phyloP scores from a whole-genome alignment of 1,140 invertebrate species.

The Drosophila arawakana region DNA sequence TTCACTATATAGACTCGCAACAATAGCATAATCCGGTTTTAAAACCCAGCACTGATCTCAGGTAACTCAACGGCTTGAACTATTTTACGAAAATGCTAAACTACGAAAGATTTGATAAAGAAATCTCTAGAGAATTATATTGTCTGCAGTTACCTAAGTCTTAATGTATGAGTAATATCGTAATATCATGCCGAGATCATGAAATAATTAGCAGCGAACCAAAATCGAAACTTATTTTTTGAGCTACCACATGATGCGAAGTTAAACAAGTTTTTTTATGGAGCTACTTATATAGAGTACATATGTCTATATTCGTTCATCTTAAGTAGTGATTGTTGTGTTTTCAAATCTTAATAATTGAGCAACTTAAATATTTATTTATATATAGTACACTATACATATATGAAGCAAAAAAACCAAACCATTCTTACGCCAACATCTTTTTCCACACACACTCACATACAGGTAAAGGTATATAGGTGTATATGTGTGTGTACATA shows the following conservation, averaged over 20 bases:
- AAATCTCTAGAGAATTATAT: not conserved
- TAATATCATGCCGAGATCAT: conserved; percentile 2
- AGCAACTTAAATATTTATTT: conserved; percentile 47
- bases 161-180: not conserved
- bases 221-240: not conserved
- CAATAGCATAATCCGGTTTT: not conserved
- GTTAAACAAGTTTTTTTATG: conserved; percentile 70
- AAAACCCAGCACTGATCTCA: not conserved
- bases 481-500: conserved; percentile 20
- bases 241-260: not conserved
- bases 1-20: not conserved
- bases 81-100: not conserved
- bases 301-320: conserved; percentile 35
- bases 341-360: conserved; percentile 57
- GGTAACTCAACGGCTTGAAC: not conserved
- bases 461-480: conserved; percentile 24
- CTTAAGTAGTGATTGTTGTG: conserved; percentile 17
- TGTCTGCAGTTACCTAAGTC: not conserved
- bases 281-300: conserved; percentile 21
- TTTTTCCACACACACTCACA: conserved; percentile 24
- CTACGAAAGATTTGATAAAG: not conserved
- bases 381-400: too few relatives aligned
- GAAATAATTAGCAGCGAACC: conserved; percentile 36
- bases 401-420: conserved; percentile 21
- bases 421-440: conserved; percentile 50